A percentile compares a stretch with the other conserved stretches of the same genome.
phyloP scores from a whole-genome alignment of 2,113 vertebrate genomes.

The Ibidorhyncha struthersii region DNA sequence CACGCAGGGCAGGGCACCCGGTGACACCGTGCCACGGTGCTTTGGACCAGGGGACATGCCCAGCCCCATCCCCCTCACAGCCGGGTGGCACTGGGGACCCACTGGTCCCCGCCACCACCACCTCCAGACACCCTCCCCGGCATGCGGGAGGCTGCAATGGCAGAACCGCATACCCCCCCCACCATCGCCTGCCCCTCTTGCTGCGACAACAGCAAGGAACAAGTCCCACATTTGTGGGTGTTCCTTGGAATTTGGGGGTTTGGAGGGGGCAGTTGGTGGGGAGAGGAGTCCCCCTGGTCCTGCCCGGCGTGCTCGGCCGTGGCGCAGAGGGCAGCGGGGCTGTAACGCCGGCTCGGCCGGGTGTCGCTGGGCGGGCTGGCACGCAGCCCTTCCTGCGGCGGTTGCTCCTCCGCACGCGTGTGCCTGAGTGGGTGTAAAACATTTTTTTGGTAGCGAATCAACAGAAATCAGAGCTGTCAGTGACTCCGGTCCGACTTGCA shows the following conservation, averaged over 20 bases:
- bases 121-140: background rate
- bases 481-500: fast-evolving
- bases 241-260: background rate
- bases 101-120: background rate
- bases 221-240: fast-evolving
- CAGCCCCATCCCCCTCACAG: fast-evolving
- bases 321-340: background rate
- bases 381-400: background rate
- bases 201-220: background rate
- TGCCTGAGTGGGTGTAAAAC: no score
- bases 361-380: background rate
- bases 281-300: background rate
- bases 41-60: fast-evolving
- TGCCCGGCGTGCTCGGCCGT: background rate
- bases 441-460: background rate
- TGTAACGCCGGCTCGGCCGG: no score
- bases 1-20: fast-evolving
- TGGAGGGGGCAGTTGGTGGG: fast-evolving
- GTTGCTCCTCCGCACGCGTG: fast-evolving
- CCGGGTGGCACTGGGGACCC: background rate
- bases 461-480: fast-evolving
- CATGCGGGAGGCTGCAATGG: fast-evolving
- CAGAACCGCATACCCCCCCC: background rate
- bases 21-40: background rate
- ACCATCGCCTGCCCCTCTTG: fast-evolving